Base-by-base conservation (phyloP, 2,797 vertebrate species). In the Eulemur albifrons region DNA sequence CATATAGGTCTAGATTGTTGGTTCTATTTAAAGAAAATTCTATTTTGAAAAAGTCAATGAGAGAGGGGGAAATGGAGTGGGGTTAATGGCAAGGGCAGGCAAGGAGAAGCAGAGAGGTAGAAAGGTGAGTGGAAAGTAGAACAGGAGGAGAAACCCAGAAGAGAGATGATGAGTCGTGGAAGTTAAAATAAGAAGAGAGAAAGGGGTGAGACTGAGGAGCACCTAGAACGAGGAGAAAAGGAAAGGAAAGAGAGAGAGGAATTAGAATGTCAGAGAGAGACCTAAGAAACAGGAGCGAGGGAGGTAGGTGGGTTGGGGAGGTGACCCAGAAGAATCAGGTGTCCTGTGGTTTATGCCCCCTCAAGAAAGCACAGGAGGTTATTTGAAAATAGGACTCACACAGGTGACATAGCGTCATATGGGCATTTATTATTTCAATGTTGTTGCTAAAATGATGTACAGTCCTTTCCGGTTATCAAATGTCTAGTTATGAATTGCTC, bases 1-100 rank as follows among this genome's bases (percentile, higher is more conserved):
- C 45, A 48, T 15, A 52, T 5, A 61, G 72, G 52, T 57, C 45
- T 82, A 93, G 25, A 43, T 77, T 0, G 4, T 0, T 82, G 52
- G 40, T 67, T 72, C 59, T 73, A 48, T 59, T 94, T 88, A 81
- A 52, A 83, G 79, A n/a, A 89, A 88, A 72, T 59, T 85, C 63
- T 90, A 32, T 86, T 95, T 75, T 81, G 77, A 91, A 81, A 40
- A 65, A 89, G 79, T 84, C 82, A 65, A 0, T 32, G 8, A 27
- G 13, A 77, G n/a, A 61, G 30, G 35, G 38, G 54, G 40, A 63
- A 54, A 27, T 3, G 3, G 15, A 67, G 12, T 27, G 54, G 75
- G n/a, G n/a, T 35, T 70, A 59, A 82, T 20, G 75, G 82, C 65
- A 50, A 54, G 25, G 17, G 50, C 3, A 82, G 67, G n/a, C 0